Conservation (phyloP, 2,888 invertebrate genomes). For the Taenaris catops region DNA sequence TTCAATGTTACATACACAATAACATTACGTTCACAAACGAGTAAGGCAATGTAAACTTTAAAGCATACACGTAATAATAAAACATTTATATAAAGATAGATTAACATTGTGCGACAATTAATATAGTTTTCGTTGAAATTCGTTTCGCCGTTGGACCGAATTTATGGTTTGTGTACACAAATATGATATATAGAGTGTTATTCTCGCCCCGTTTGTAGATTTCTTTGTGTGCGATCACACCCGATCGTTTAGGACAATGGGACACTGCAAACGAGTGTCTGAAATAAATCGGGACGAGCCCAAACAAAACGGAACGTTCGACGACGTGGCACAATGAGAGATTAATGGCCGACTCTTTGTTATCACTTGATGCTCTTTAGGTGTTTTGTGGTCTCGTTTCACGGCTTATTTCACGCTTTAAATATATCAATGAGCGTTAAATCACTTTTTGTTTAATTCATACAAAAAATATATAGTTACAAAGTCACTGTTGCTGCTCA, state of each 20-base stretch:
- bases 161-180: slow-evolving; percentile 65
- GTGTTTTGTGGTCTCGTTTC: slow-evolving; percentile 71
- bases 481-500: no score
- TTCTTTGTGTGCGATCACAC: slow-evolving; percentile 68
- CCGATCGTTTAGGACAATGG: slow-evolving; percentile 69
- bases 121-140: slow-evolving; percentile 25
- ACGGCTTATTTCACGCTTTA: slow-evolving; percentile 68
- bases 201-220: slow-evolving; percentile 62
- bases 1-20: no score
- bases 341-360: slow-evolving; percentile 74
- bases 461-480: no score
- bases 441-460: slow-evolving; percentile 51
- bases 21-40: no score
- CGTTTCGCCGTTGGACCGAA: slow-evolving; percentile 33
- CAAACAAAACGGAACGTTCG: slow-evolving; percentile 65
- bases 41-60: slow-evolving; percentile 8
- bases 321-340: slow-evolving; percentile 67
- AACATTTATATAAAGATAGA: background rate
- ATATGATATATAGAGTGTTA: slow-evolving; percentile 60
- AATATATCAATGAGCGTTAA: slow-evolving; percentile 62
- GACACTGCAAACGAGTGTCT: slow-evolving; percentile 52
- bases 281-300: slow-evolving; percentile 53
- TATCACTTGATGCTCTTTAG: slow-evolving; percentile 68
- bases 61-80: no score
- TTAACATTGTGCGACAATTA: slow-evolving; percentile 18